Evolutionary conservation across 2,113 vertebrate genomes (phyloP), one percentile per base, ranked within the genome.

Genomic region (Rhagologus leucostigma): DNA sequence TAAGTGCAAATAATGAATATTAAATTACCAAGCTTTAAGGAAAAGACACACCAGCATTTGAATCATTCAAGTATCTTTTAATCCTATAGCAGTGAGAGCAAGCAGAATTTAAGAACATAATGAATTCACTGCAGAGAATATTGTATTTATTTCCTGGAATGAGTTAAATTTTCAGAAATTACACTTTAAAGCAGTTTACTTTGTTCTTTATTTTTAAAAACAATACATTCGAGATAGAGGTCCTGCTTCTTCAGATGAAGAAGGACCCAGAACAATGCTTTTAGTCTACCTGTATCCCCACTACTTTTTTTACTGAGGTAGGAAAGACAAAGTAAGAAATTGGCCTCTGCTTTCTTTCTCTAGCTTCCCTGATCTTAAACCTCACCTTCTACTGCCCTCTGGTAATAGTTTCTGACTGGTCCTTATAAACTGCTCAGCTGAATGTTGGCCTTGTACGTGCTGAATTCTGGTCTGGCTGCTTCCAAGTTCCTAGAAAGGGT

Each of bases 401-500:
- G 35, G 16, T 32, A 89, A 33, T 9, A 60, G 20, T 30, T 84
- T 65, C 53, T 3, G 2, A 33, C n/a, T 33, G 23, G 26, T 80
- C 78, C 49, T 76, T 63, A 11, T 15, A 11, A 84, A 85, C 15
- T 41, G 42, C 60, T 55, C 16, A 24, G 39, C 68, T 82, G 60
- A 86, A 87, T 7, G 24, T 56, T 56, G 52, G 37, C 2, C 4
- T 6, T 70, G 42, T 50, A 41, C 4, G 2, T 27, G 63, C 79
- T 39, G 4, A 65, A 18, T 35, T 59, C 59, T 74, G 50, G 7
- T 29, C 47, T 59, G 56, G 42, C 68, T 37, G 65, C 84, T 56
- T 49, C 77, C 65, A 62, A 84, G 77, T 87, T 94, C 91, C 93
- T 87, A 94, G 87, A 87, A 94, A 90, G 89, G 89, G n/a, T 30